These are phyloP conservation scores for Brachyptera putata DNA, from an alignment of 2,888 invertebrate genomes.

Conservation along the genomic window DNA sequence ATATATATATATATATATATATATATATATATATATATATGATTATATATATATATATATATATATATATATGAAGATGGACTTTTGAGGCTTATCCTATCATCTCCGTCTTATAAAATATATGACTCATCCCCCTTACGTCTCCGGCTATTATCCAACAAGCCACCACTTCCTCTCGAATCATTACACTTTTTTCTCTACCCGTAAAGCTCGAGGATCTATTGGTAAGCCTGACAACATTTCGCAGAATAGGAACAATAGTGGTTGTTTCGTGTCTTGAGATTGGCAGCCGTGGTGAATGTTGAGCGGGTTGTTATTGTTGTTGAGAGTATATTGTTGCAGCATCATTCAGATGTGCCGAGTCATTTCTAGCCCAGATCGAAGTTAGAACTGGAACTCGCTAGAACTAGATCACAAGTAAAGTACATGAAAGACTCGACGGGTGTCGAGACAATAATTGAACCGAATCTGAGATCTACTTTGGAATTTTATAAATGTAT, in stretches of 20 bases:
- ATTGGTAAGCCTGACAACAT: background rate
- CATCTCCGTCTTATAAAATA: no score
- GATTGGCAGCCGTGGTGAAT: conserved; percentile 17
- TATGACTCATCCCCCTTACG: no score
- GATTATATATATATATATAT: no score
- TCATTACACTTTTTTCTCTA: no score
- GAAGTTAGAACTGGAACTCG: background rate
- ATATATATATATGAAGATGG: no score
- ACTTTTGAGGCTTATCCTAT: no score
- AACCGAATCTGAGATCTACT: conserved; percentile 10
- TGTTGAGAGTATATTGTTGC: conserved; percentile 3
- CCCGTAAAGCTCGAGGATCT: no score
- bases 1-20: no score
- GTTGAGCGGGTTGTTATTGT: conserved; percentile 1
- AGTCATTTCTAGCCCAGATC: background rate
- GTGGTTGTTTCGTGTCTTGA: background rate
- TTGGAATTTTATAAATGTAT: background rate
- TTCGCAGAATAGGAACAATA: conserved; percentile 13
- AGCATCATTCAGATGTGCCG: background rate
- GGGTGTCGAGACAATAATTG: background rate
- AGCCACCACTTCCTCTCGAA: no score
- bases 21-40: no score
- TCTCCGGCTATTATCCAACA: no score
- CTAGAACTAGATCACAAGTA: background rate
- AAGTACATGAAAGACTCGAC: background rate